These are phyloP conservation scores for Ctenopoma kingsleyae DNA, from an alignment of 2,797 vertebrate genomes.

Conservation along the genomic window DNA sequence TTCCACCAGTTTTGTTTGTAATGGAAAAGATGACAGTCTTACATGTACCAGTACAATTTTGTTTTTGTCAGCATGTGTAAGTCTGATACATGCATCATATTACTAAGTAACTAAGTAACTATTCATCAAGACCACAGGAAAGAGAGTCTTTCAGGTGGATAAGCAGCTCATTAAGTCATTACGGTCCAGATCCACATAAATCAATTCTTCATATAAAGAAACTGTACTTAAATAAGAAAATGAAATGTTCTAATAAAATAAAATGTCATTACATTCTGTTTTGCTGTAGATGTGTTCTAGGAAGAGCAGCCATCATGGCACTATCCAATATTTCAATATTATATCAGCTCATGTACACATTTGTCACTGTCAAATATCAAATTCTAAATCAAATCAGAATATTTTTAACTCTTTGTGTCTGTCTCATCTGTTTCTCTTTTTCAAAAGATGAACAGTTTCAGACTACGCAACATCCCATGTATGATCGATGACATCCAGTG, in stretches of 20 bases:
- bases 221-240: no score
- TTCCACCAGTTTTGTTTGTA: slow-evolving; percentile 7
- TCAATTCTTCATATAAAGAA: no score
- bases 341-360: not conserved
- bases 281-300: no score
- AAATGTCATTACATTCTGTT: no score
- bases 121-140: not conserved
- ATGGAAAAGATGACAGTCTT: not conserved
- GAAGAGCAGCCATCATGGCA: not conserved
- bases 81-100: slow-evolving; percentile 1
- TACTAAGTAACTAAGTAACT: not conserved
- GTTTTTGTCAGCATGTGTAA: not conserved
- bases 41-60: not conserved
- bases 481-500: slow-evolving; percentile 8
- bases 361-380: slow-evolving; percentile 29
- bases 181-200: not conserved
- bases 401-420: not conserved
- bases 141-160: not conserved
- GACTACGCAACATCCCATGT: not conserved
- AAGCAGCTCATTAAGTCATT: not conserved
- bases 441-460: slow-evolving; percentile 4
- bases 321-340: slow-evolving; percentile 2
- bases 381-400: slow-evolving; percentile 1
- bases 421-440: not conserved
- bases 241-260: no score